phyloP scores from a whole-genome alignment of 2,113 vertebrate genomes.

The Pycnonotus jocosus region DNA sequence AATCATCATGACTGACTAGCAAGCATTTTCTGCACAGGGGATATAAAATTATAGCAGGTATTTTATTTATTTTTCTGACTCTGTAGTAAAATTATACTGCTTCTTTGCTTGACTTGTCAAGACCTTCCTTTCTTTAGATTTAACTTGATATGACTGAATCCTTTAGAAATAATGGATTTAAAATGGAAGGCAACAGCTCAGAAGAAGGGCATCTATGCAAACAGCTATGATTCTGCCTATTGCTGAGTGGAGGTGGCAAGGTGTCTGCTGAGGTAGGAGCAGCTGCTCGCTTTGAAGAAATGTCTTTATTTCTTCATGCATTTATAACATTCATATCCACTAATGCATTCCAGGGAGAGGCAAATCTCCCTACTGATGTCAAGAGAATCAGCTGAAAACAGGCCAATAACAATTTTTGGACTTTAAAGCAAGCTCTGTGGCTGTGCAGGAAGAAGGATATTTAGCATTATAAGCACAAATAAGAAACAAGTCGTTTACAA shows the following conservation, averaged over 20 bases:
- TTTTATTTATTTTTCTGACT: neutral
- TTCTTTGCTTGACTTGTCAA: neutral
- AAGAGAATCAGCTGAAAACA: neutral
- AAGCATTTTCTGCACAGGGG: neutral
- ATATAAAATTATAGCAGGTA: neutral
- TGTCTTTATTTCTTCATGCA: neutral
- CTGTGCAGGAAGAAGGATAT: neutral
- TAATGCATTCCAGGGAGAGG: neutral
- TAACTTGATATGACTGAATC: neutral
- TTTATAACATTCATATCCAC: neutral
- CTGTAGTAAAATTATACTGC: neutral
- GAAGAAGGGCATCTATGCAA: neutral
- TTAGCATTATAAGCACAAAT: neutral
- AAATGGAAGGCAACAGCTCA: neutral
- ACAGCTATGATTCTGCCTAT: neutral
- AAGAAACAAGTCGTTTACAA: neutral
- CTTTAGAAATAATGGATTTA: neutral
- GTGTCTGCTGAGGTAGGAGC: neutral
- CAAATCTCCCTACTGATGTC: neutral
- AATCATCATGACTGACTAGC: neutral
- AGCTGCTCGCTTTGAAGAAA: neutral
- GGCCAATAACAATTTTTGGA: neutral
- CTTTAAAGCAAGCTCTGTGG: neutral
- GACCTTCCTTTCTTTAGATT: neutral
- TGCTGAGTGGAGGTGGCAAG: neutral